Evolutionary conservation across 2,888 invertebrate genomes (phyloP).

Genomic region (Cephonodes hylas): DNA sequence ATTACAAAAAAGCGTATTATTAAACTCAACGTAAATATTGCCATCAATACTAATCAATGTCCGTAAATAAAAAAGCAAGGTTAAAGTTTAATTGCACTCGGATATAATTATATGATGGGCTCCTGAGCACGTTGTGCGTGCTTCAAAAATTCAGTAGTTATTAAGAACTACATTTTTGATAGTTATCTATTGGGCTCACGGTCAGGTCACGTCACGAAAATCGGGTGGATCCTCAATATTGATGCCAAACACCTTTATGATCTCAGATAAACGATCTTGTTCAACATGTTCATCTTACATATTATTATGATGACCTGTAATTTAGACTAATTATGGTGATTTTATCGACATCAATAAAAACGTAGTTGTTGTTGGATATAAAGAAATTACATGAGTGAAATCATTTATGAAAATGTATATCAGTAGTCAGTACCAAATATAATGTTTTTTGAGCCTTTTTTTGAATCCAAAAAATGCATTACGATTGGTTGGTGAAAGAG

Average conservation of each 20-base stretch:
- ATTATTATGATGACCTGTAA: neutral
- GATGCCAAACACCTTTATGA: neutral
- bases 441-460: no score
- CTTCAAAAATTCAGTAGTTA: slow-evolving; percentile 48
- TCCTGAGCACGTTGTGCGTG: slow-evolving; percentile 56
- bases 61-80: slow-evolving; percentile 53
- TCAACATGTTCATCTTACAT: neutral
- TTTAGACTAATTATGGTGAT: neutral
- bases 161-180: slow-evolving; percentile 27
- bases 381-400: neutral
- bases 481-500: no score
- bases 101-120: slow-evolving; percentile 26
- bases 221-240: neutral
- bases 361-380: neutral
- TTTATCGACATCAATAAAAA: neutral
- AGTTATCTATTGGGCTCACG: slow-evolving; percentile 19
- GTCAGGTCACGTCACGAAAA: neutral
- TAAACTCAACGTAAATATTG: slow-evolving; percentile 29
- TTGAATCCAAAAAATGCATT: no score
- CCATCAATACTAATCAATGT: slow-evolving; percentile 35
- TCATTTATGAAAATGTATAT: neutral
- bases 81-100: slow-evolving; percentile 39
- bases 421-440: neutral
- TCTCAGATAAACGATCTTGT: neutral
- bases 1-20: slow-evolving; percentile 24